Percentiles rank a stretch among this genome's conserved stretches.
Evolutionary conservation across 1,140 invertebrate species (phyloP).

Genomic region (Drosophila melanogaster): Release_6_plus_ISO1_MT NC_004354.4:2430001-2430500

Average conservation of each 20-base stretch:
- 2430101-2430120: slow-evolving; percentile 56
- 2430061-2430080: slow-evolving; percentile 4
- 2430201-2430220: slow-evolving; percentile 1
- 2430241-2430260: slow-evolving; percentile 47
- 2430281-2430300: slow-evolving; percentile 13
- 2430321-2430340: slow-evolving; percentile 48
- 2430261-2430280: slow-evolving; percentile 21
- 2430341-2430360: slow-evolving; percentile 62
- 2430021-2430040: slow-evolving; percentile 73
- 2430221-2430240: slow-evolving; percentile 20
- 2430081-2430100: slow-evolving; percentile 47
- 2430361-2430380: slow-evolving; percentile 57
- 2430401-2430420: slow-evolving; percentile 27
- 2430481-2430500: background rate
- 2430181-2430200: slow-evolving; percentile 50
- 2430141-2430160: slow-evolving; percentile 20
- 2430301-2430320: slow-evolving; percentile 12
- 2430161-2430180: slow-evolving; percentile 7
- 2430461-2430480: background rate
- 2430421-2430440: background rate
- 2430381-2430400: slow-evolving; percentile 14
- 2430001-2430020: slow-evolving; percentile 46
- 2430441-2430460: background rate
- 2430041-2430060: slow-evolving; percentile 78
- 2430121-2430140: slow-evolving; percentile 1